Evolutionary conservation across 2,888 invertebrate species (phyloP), one percentile per base, ranked within the genome.

Genomic region (Drosophila maculinotata): DNA sequence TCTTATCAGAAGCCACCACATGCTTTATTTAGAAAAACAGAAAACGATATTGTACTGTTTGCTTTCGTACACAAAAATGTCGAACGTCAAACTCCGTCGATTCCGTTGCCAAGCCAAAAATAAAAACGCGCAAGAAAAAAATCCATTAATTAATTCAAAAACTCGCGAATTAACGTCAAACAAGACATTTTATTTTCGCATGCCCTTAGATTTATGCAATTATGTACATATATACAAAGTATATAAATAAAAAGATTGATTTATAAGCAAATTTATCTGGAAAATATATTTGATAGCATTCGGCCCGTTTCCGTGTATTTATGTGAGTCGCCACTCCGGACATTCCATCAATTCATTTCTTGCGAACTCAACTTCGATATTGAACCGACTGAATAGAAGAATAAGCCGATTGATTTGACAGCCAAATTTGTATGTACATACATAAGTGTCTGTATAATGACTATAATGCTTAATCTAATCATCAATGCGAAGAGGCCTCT

Each of bases 61-160:
- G n/a, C n/a, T n/a, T n/a, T n/a, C n/a, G n/a, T n/a, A n/a, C 12
- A 0, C 8, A n/a, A 20, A 30, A 1, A 12, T 12, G n/a, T 5
- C 20, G 9, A 12, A 12, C 0, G 12, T 30, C 12, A 12, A 20
- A 9, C 9, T 31, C 9, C 12, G 31, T 36, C 26, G 69, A 54
- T 69, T 69, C 63, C 68, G 69, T 14, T 54, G 23, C 8, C 35
- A 8, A 1, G 3, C 20, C 49, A 30, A 39, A 49, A 41, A 41
- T 31, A 30, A 39, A 12, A 39, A 12, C 26, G 12, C n/a, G 23
- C 7, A 42, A 30, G 8, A 30, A 17, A 26, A 33, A 20, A 15
- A 28, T 26, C 1, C 23, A 9, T 25, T 26, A 42, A 25, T n/a
- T 69, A n/a, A 51, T 51, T 69, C 56, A 69, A 56, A 33, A 30